Percentiles rank a stretch among this genome's conserved stretches.
These are phyloP conservation scores for Cydia splendana DNA, from an alignment of 1,140 invertebrate species.

Conservation along the genomic window DNA sequence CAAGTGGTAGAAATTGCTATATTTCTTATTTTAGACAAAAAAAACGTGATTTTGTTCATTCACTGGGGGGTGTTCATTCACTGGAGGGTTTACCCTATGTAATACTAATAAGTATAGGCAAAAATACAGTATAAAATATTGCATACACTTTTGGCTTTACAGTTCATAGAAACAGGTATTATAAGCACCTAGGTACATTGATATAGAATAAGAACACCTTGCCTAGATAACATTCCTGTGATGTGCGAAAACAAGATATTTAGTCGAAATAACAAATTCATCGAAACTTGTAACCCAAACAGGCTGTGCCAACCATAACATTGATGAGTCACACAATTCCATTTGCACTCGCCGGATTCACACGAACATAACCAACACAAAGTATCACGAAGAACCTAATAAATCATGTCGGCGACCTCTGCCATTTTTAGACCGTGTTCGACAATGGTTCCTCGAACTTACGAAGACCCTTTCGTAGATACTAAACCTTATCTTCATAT, in stretches of 20 bases:
- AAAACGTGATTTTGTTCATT: too few species aligned
- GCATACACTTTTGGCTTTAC: too few species aligned
- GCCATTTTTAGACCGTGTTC: conserved; percentile 47
- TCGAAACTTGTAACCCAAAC: not conserved
- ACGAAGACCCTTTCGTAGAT: conserved; percentile 35
- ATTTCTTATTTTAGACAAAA: too few species aligned
- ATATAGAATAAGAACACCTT: too few species aligned
- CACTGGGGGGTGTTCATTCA: too few species aligned
- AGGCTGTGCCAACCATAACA: conserved; percentile 5
- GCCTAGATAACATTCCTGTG: not conserved
- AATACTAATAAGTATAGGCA: too few species aligned
- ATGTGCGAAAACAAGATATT: not conserved
- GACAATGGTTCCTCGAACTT: conserved; percentile 45
- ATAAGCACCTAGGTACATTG: too few species aligned
- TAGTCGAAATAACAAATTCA: not conserved
- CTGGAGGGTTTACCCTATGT: too few species aligned
- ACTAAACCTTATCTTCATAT: not conserved
- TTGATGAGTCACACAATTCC: conserved; percentile 19
- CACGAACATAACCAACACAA: conserved; percentile 35
- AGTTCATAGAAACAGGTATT: too few species aligned
- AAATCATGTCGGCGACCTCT: conserved; percentile 48
- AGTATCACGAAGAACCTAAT: conserved; percentile 31
- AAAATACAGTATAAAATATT: too few species aligned
- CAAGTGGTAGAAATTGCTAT: too few species aligned
- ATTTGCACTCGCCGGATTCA: conserved; percentile 19